Evolutionary conservation across 2,113 vertebrate genomes (phyloP).

Genomic region (Caloenas nicobarica): DNA sequence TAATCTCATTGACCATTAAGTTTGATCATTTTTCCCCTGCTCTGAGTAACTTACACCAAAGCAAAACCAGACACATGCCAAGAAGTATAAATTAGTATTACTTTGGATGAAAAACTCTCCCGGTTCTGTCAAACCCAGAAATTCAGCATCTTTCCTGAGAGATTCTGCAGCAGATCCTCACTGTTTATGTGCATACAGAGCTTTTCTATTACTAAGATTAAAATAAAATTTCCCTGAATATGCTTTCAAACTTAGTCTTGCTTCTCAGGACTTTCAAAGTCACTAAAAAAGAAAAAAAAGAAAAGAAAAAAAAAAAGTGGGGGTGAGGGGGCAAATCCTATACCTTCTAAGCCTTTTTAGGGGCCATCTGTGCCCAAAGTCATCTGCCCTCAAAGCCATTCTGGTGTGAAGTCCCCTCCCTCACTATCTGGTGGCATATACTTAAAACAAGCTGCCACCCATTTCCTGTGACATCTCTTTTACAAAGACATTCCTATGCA

Average conservation of each 20-base stretch:
- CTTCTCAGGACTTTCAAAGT: neutral
- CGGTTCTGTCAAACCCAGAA: neutral
- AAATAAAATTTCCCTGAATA: neutral
- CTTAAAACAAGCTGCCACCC: neutral
- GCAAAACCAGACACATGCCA: neutral
- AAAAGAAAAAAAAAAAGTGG: neutral
- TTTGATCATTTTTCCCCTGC: neutral
- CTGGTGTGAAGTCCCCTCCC: neutral
- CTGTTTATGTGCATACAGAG: neutral
- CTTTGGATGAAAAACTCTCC: neutral
- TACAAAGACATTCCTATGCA: neutral
- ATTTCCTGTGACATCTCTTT: neutral
- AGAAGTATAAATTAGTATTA: neutral
- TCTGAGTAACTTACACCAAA: neutral
- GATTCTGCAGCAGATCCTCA: neutral
- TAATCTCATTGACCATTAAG: neutral
- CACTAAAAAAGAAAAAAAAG: neutral
- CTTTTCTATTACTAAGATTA: neutral
- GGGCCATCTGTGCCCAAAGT: neutral
- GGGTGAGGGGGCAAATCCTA: neutral
- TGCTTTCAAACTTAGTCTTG: neutral
- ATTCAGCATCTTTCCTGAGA: neutral
- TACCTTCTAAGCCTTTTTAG: neutral
- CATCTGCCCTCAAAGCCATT: neutral
- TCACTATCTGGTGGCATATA: neutral